Percentiles rank a stretch among this genome's conserved stretches.
Conservation (phyloP, 2,888 invertebrate species). For the Piscicola geometra region DNA sequence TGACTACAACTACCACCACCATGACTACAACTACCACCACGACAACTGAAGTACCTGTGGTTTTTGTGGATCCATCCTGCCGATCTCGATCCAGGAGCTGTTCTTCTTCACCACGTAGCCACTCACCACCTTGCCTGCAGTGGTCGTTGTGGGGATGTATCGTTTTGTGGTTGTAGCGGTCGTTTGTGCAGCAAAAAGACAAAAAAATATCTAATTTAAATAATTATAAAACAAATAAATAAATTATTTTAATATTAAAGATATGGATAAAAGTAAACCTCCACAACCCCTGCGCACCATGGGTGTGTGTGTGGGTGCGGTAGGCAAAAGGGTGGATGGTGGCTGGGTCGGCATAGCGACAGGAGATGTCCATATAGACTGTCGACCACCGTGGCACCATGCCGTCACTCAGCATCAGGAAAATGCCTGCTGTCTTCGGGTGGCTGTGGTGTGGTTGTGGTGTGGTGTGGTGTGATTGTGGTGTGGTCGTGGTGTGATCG, state of each 20-base stretch:
- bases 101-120: conserved; percentile 52
- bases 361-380: conserved; percentile 80
- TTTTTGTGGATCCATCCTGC: conserved; percentile 51
- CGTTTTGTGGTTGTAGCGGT: too few relatives aligned
- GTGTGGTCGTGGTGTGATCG: too few relatives aligned
- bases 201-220: too few relatives aligned
- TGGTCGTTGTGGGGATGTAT: too few relatives aligned
- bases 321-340: conserved; percentile 93
- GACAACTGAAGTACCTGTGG: too few relatives aligned
- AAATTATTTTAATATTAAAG: neutral
- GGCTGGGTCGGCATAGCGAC: conserved; percentile 68
- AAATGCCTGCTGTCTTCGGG: conserved; percentile 82
- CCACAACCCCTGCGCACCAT: conserved; percentile 55
- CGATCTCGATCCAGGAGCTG: conserved; percentile 54
- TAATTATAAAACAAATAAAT: too few relatives aligned
- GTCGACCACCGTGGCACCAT: conserved; percentile 64
- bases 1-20: too few relatives aligned
- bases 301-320: conserved; percentile 84
- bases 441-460: too few relatives aligned
- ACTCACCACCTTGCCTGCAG: conserved; percentile 52
- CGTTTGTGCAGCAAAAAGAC: too few relatives aligned
- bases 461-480: too few relatives aligned
- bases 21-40: too few relatives aligned
- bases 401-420: conserved; percentile 82
- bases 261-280: neutral